Conservation (phyloP, 2,797 vertebrate species). For the Platalea minor region DNA sequence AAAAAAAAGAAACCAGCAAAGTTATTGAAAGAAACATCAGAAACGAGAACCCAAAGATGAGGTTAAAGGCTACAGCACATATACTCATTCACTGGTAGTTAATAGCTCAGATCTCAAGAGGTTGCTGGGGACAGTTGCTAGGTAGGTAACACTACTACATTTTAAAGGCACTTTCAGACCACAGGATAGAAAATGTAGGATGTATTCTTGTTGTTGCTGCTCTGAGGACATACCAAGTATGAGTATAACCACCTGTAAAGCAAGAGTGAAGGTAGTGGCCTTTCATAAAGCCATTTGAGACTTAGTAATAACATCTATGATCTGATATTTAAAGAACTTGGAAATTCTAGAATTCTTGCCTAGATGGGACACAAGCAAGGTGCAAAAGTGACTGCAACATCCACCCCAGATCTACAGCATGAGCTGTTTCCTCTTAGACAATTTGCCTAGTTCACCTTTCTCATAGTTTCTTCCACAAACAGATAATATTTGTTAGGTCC, state of each 20-base stretch:
- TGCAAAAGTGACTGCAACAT: neutral
- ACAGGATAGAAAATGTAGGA: neutral
- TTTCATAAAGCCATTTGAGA: neutral
- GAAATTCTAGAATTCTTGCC: neutral
- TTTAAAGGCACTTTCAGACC: constrained; percentile 6
- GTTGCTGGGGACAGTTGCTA: constrained; percentile 23
- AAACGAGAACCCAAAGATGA: constrained; percentile 37
- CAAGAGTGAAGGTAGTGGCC: neutral
- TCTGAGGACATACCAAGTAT: neutral
- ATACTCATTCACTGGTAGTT: constrained; percentile 35
- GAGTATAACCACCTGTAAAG: neutral
- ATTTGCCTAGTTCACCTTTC: neutral
- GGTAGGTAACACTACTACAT: neutral
- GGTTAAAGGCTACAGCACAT: constrained; percentile 18
- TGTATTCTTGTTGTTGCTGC: neutral
- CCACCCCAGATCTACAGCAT: no score
- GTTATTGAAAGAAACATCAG: constrained; percentile 46
- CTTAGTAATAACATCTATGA: neutral
- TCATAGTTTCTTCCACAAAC: neutral
- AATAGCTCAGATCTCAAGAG: constrained; percentile 38
- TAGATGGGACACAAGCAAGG: neutral
- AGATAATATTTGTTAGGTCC: neutral
- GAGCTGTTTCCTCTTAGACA: neutral
- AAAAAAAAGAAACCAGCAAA: neutral
- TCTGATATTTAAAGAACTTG: neutral